Percentiles rank a stretch among this genome's conserved stretches.
These are phyloP conservation scores for Dolichotis patagonum DNA, from an alignment of 2,113 vertebrate species.

Conservation along the genomic window DNA sequence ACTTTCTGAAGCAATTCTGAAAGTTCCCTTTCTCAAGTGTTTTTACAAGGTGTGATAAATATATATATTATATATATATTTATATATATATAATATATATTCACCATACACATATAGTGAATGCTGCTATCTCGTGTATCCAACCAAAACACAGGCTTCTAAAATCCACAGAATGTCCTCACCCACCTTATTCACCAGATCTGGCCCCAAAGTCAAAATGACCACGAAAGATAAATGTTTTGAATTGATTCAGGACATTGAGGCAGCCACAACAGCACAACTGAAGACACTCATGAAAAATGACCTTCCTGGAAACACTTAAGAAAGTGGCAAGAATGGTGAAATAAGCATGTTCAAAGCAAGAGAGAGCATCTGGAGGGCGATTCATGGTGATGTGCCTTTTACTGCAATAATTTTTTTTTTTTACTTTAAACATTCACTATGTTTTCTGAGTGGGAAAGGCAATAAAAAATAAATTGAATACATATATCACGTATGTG, in stretches of 20 bases:
- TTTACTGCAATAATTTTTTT: background rate
- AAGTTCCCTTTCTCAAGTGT: background rate
- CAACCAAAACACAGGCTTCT: background rate
- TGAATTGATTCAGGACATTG: background rate
- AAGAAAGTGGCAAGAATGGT: background rate
- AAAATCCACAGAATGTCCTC: background rate
- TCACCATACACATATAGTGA: background rate
- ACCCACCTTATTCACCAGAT: background rate
- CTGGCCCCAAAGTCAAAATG: background rate
- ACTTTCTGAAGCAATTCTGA: background rate
- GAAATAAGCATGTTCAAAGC: background rate
- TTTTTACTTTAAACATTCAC: background rate
- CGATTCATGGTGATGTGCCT: background rate
- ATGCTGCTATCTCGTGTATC: background rate
- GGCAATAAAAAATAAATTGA: background rate
- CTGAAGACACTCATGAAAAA: background rate
- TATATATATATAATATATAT: too few species aligned
- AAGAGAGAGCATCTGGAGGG: background rate
- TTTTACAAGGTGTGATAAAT: background rate
- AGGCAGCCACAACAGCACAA: background rate
- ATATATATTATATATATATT: too few species aligned
- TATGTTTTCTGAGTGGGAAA: background rate
- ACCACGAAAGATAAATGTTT: background rate
- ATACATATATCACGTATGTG: background rate
- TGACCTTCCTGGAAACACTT: background rate